These are phyloP conservation scores for Periphyllus acericola DNA, from an alignment of 2,888 invertebrate genomes.

Conservation along the genomic window DNA sequence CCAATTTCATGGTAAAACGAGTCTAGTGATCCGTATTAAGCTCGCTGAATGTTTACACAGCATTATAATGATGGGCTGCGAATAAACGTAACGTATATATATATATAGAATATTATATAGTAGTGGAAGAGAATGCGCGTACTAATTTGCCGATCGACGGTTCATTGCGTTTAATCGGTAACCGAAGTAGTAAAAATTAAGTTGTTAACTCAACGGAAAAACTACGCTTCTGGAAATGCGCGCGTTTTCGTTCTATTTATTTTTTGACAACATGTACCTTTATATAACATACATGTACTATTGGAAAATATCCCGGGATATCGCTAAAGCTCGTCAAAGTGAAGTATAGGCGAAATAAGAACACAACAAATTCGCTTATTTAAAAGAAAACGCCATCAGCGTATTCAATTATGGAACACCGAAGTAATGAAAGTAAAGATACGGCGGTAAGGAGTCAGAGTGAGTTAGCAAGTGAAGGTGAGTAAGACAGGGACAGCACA, in stretches of 20 bases:
- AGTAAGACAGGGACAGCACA: too few relatives aligned
- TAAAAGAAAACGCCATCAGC: conserved; percentile 15
- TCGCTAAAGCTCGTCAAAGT: background rate
- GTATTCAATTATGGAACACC: conserved; percentile 35
- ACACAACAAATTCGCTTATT: background rate
- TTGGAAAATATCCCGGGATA: background rate
- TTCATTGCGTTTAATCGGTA: conserved; percentile 24
- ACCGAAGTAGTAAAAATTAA: conserved; percentile 28
- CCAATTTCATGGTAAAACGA: conserved; percentile 52
- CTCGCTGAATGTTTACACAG: background rate
- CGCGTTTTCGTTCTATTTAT: background rate
- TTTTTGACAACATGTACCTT: background rate
- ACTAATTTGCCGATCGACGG: conserved; percentile 3
- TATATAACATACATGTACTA: background rate
- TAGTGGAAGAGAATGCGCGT: background rate
- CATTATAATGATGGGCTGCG: conserved; percentile 27
- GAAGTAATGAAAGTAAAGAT: conserved; percentile 45
- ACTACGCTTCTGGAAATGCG: conserved; percentile 8
- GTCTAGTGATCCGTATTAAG: conserved; percentile 40
- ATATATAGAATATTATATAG: background rate
- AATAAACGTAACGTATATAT: background rate
- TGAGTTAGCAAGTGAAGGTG: too few relatives aligned
- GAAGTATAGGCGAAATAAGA: background rate
- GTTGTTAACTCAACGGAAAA: conserved; percentile 4
- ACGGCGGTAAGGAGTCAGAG: conserved; percentile 1